These are phyloP conservation scores for Schizothorax lantsangensis DNA, from an alignment of 2,797 vertebrate genomes.

Conservation along the genomic window DNA sequence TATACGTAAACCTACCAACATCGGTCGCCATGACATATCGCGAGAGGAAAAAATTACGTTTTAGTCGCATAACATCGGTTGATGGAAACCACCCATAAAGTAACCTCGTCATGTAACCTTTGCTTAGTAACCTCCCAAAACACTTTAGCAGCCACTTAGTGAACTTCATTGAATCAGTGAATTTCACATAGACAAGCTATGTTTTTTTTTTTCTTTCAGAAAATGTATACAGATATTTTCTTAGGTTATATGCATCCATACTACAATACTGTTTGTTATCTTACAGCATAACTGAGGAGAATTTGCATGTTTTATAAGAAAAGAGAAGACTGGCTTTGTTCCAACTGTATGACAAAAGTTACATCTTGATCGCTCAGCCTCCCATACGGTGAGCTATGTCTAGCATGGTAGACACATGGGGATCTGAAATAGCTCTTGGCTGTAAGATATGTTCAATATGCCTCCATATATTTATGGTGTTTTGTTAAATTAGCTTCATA, in stretches of 20 bases:
- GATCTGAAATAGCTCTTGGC: slow-evolving; percentile 29
- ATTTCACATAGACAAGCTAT: not conserved
- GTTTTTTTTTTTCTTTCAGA: not conserved
- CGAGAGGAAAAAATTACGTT: not conserved
- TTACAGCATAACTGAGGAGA: not conserved
- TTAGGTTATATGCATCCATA: not conserved
- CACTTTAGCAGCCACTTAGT: not conserved
- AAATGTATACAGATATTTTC: not conserved
- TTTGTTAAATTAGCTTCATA: slow-evolving; percentile 25
- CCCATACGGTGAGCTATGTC: not conserved
- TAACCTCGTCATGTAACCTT: too few relatives aligned
- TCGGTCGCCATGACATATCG: not conserved
- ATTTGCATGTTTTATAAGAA: not conserved
- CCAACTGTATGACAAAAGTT: slow-evolving; percentile 12
- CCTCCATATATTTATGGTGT: not conserved
- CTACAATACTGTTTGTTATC: not conserved
- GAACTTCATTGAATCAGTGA: not conserved
- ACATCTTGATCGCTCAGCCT: not conserved
- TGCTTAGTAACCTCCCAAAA: not conserved
- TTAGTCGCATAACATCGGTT: not conserved
- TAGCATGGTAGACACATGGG: not conserved
- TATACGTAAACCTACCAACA: too few relatives aligned
- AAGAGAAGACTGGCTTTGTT: slow-evolving; percentile 1
- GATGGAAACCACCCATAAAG: not conserved
- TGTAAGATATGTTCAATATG: slow-evolving; percentile 17